Percentiles rank a stretch among this genome's conserved stretches.
Evolutionary conservation across 1,140 invertebrate genomes (phyloP).

Genomic region (Drosophila chauvacae): DNA sequence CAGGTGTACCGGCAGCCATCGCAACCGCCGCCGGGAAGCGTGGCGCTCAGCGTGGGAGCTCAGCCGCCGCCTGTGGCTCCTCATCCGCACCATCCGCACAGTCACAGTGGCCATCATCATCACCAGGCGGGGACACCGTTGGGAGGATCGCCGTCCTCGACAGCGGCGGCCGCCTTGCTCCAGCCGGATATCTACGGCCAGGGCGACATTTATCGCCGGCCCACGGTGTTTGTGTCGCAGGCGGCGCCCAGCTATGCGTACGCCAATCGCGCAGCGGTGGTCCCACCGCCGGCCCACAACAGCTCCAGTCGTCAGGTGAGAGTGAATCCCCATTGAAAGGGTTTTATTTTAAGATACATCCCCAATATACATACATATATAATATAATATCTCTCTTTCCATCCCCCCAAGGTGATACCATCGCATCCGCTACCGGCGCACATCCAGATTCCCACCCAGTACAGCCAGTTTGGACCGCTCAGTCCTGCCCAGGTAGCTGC

Average conservation of each 20-base stretch:
- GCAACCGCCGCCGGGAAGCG: conserved; percentile 59
- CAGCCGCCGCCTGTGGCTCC: conserved; percentile 45
- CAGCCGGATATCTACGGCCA: conserved; percentile 86
- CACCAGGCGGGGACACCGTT: conserved; percentile 83
- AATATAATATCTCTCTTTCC: neutral
- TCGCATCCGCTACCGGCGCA: conserved; percentile 93
- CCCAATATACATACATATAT: neutral
- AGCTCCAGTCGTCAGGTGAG: conserved; percentile 91
- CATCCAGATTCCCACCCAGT: conserved; percentile 90
- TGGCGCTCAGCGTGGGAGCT: conserved; percentile 36
- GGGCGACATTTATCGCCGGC: conserved; percentile 87
- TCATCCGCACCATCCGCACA: conserved; percentile 52
- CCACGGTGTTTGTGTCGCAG: conserved; percentile 87
- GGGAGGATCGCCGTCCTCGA: conserved; percentile 77
- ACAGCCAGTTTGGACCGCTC: conserved; percentile 88
- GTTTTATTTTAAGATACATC: neutral
- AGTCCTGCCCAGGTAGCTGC: conserved; percentile 88
- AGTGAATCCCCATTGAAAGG: neutral
- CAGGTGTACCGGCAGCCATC: conserved; percentile 76
- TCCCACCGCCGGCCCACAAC: conserved; percentile 94
- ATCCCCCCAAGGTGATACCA: conserved; percentile 83
- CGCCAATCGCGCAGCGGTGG: conserved; percentile 89
- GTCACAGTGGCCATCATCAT: conserved; percentile 59
- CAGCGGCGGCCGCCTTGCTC: conserved; percentile 84
- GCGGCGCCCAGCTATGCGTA: conserved; percentile 79